A percentile compares a stretch with the other conserved stretches of the same genome.
phyloP scores from a whole-genome alignment of 2,797 vertebrate species.

The Sciaenops ocellatus region DNA sequence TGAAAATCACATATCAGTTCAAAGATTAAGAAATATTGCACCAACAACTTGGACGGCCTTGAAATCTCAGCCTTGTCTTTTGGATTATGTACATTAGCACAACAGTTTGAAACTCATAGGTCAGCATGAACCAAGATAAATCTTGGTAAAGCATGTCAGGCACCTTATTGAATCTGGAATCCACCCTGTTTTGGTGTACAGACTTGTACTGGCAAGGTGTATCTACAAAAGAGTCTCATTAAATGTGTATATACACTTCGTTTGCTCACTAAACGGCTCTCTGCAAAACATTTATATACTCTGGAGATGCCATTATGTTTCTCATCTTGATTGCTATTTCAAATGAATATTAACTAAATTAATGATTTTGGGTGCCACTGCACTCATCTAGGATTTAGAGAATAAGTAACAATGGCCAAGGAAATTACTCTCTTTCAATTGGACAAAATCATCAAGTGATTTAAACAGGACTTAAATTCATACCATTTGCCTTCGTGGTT shows the following conservation, averaged over 20 bases:
- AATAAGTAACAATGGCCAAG: not conserved
- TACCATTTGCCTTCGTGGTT: constrained; percentile 92
- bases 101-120: not conserved
- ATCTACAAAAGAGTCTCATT: not conserved
- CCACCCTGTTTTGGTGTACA: not conserved
- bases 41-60: not conserved
- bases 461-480: constrained; percentile 36
- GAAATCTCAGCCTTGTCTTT: not conserved
- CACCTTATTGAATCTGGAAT: constrained; percentile 4
- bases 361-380: not conserved
- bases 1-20: not conserved
- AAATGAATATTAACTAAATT: not conserved
- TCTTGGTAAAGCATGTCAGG: not conserved
- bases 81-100: not conserved
- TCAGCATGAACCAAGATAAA: not conserved
- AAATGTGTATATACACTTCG: not conserved
- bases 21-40: not conserved
- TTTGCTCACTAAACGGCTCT: not conserved
- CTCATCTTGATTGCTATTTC: not conserved
- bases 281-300: not conserved
- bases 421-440: not conserved
- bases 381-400: not conserved
- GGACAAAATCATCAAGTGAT: not conserved
- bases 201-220: not conserved
- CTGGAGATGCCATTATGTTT: not conserved